Evolutionary conservation across 2,797 vertebrate species (phyloP).

Genomic region (Bovichtus diacanthus): DNA sequence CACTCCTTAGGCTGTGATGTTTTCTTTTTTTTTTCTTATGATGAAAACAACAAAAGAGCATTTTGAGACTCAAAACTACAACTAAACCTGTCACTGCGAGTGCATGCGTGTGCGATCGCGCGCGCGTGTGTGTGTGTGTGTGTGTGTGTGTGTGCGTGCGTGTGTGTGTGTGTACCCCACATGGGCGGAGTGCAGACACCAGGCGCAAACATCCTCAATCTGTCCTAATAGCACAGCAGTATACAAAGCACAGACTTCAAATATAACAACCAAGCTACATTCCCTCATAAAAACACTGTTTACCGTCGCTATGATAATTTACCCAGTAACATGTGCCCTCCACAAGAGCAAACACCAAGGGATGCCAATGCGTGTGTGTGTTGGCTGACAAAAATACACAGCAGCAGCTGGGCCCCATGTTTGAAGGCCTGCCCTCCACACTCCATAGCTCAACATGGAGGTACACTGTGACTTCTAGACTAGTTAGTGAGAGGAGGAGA

Average conservation of each 20-base stretch:
- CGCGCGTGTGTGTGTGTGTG: conserved; percentile 32
- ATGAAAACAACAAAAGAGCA: conserved; percentile 74
- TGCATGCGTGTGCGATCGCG: too few relatives aligned
- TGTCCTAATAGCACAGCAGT: conserved; percentile 80
- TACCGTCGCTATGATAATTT: conserved; percentile 84
- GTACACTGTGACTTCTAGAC: conserved; percentile 80
- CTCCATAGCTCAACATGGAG: conserved; percentile 74
- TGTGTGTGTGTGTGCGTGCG: conserved; percentile 32
- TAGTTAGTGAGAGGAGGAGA: conserved; percentile 78
- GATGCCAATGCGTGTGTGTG: conserved; percentile 73
- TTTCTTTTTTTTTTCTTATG: conserved; percentile 44
- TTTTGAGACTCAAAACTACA: conserved; percentile 74
- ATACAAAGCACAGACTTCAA: conserved; percentile 78
- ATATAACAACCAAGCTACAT: conserved; percentile 69
- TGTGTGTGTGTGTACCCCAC: conserved; percentile 63
- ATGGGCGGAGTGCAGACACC: conserved; percentile 81
- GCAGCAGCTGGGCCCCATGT: conserved; percentile 81
- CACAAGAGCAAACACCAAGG: conserved; percentile 80
- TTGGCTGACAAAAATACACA: conserved; percentile 82
- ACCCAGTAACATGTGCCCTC: conserved; percentile 84
- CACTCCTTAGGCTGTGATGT: conserved; percentile 67
- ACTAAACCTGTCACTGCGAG: conserved; percentile 56
- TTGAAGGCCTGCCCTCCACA: conserved; percentile 79
- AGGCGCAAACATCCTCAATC: conserved; percentile 84
- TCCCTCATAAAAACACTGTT: conserved; percentile 82